Base-by-base conservation (phyloP, 2,888 invertebrate genomes). In the Habrosyne pyritoides region DNA sequence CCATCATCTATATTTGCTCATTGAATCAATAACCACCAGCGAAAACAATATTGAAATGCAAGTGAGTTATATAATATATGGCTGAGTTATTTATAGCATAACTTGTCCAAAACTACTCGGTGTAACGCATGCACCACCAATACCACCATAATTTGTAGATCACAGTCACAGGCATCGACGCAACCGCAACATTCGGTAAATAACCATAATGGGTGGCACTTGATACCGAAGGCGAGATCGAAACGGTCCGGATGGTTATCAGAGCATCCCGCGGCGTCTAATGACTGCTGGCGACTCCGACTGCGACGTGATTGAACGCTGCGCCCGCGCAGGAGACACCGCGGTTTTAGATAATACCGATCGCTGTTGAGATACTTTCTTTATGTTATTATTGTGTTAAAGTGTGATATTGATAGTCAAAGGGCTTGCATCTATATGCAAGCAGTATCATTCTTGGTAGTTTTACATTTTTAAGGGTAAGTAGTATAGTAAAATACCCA, bases 181-280 rank as follows among this genome's bases (percentile, higher is more conserved):
- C 42, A 63, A 75, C 73, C 71, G 54, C 72, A 77, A 64, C 58
- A 71, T 79, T 79, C 54, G 76, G 78, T 68, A 69, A 74, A 75
- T 63, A 67, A 68, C 63, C 61, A 66, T 78, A 72, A 76, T 66
- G 59, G 60, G 42, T 30, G 24, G 49, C 26, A 50, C 51, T 18
- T 24, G 52, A 46, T 47, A 42, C 42, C 18, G 60, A 61, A 56
- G 65, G 61, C 61, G 65, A 66, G 67, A 66, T 66, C 51, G 59
- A 33, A 54, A 56, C 63, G 81, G 57, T 64, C 83, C 69, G 70
- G 65, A 77, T 77, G 69, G 68, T 77, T 81, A 83, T 80, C 78
- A 82, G 83, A 83, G 83, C 83, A 66, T 80, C 73, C 69, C 60
- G 60, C 52, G 64, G 56, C 60, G 55, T 49, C 64, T 78, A 76